A percentile compares a stretch with the other conserved stretches of the same genome.
Conservation (phyloP, 2,113 vertebrate genomes). For the Thunnus maccoyii region DNA sequence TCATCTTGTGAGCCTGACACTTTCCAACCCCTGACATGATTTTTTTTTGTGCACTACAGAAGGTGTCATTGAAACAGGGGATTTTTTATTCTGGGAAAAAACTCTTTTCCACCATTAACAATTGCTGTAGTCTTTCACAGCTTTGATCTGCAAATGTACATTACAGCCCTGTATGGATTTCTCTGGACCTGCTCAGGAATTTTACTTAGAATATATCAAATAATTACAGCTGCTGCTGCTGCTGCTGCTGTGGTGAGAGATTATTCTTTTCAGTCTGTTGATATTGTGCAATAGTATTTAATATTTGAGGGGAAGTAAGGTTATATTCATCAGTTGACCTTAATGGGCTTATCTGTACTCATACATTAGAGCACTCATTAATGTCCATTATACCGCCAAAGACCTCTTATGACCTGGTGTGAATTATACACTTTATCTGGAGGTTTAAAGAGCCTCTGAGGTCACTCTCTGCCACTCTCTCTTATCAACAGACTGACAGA, state of each 20-base stretch:
- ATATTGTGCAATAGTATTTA: conserved; percentile 47
- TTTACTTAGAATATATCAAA: conserved; percentile 11
- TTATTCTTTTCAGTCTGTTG: conserved; percentile 3
- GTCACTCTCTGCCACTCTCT: not conserved
- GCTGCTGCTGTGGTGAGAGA: conserved; percentile 5
- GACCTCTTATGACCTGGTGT: conserved; percentile 45
- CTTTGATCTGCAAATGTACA: conserved; percentile 12
- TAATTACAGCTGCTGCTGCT: not conserved
- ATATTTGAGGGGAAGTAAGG: conserved; percentile 43
- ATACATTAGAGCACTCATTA: conserved; percentile 27
- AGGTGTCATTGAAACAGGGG: not conserved
- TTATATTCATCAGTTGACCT: conserved; percentile 50
- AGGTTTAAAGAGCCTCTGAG: conserved; percentile 11
- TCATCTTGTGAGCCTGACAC: not conserved
- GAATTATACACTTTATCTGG: conserved; percentile 46
- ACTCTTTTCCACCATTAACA: not conserved
- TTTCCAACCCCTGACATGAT: not conserved
- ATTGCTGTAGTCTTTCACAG: not conserved
- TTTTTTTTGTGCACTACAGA: not conserved
- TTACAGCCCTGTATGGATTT: not conserved
- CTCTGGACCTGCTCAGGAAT: not conserved
- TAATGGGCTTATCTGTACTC: conserved; percentile 13
- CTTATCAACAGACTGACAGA: conserved; percentile 2
- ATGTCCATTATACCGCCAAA: conserved; percentile 28
- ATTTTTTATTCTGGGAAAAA: not conserved